phyloP scores from a whole-genome alignment of 2,113 vertebrate genomes.

The Cyprinus carpio region DNA sequence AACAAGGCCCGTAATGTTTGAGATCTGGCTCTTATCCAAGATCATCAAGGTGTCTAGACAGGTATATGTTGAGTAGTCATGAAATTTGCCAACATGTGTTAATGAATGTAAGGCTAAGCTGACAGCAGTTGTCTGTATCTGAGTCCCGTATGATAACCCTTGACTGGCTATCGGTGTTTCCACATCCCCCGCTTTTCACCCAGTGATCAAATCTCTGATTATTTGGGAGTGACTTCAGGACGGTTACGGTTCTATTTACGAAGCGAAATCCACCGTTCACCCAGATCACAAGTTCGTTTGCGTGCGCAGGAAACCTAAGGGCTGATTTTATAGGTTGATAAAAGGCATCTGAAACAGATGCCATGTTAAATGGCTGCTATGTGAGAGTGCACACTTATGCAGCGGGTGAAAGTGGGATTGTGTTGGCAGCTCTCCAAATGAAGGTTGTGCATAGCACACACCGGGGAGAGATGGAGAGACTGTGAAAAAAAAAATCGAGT shows the following conservation, averaged over 20 bases:
- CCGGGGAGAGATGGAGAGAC: conserved; percentile 63
- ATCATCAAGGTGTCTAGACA: conserved; percentile 48
- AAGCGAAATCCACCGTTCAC: conserved; percentile 30
- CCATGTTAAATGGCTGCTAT: conserved; percentile 58
- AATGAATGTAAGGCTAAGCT: conserved; percentile 39
- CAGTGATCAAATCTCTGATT: conserved; percentile 34
- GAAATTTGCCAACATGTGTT: conserved; percentile 47
- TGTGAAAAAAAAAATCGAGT: conserved; percentile 52
- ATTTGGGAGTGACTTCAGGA: conserved; percentile 22
- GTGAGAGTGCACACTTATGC: conserved; percentile 55
- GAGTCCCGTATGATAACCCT: conserved; percentile 41
- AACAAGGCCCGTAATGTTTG: conserved; percentile 10
- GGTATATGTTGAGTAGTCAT: conserved; percentile 46
- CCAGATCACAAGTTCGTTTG: conserved; percentile 40
- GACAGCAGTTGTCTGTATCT: conserved; percentile 18
- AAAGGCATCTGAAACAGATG: conserved; percentile 61
- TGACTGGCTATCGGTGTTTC: conserved; percentile 30
- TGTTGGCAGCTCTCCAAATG: conserved; percentile 74
- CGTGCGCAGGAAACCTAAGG: conserved; percentile 47
- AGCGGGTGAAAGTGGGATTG: conserved; percentile 69
- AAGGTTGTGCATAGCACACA: conserved; percentile 69
- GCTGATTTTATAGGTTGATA: conserved; percentile 59
- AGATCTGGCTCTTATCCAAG: conserved; percentile 45
- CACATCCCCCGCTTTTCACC: conserved; percentile 18
- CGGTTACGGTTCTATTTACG: conserved; percentile 22